Conservation (phyloP, 1,140 invertebrate genomes). For the Drosophila obscura region DNA sequence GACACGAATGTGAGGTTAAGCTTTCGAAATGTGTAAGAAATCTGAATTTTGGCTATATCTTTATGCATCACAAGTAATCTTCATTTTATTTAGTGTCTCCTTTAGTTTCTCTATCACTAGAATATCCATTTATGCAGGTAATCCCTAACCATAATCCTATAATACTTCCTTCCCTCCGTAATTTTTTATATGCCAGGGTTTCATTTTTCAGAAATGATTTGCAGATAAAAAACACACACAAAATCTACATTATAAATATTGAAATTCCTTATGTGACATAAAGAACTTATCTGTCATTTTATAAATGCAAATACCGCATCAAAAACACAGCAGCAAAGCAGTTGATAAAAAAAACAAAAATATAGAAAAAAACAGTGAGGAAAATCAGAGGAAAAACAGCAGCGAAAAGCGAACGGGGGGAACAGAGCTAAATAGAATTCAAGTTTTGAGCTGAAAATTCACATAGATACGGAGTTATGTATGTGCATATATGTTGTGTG, state of each 20-base stretch:
- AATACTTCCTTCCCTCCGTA: slow-evolving; percentile 18
- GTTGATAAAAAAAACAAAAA: slow-evolving; percentile 45
- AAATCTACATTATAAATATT: slow-evolving; percentile 56
- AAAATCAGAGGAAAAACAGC: slow-evolving; percentile 44
- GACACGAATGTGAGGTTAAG: too few relatives aligned
- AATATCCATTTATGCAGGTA: too few relatives aligned
- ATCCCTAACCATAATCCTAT: not conserved
- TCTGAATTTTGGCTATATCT: not conserved
- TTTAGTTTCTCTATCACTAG: not conserved
- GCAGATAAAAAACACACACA: not conserved
- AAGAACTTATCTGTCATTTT: slow-evolving; percentile 58
- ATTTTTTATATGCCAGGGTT: slow-evolving; percentile 23
- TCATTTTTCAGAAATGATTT: slow-evolving; percentile 9
- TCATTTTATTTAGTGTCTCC: not conserved
- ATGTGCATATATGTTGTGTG: slow-evolving; percentile 20
- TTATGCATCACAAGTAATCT: too few relatives aligned
- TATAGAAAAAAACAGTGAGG: slow-evolving; percentile 17
- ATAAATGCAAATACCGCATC: slow-evolving; percentile 67
- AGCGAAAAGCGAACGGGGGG: slow-evolving; percentile 26
- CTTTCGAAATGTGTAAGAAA: slow-evolving; percentile 1
- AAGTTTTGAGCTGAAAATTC: slow-evolving; percentile 65
- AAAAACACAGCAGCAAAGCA: slow-evolving; percentile 47
- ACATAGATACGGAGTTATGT: slow-evolving; percentile 23
- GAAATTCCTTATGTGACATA: slow-evolving; percentile 60
- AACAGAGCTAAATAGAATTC: slow-evolving; percentile 69